Base-by-base conservation (phyloP, 2,113 vertebrate species). In the Pachypanchax playfairii region DNA sequence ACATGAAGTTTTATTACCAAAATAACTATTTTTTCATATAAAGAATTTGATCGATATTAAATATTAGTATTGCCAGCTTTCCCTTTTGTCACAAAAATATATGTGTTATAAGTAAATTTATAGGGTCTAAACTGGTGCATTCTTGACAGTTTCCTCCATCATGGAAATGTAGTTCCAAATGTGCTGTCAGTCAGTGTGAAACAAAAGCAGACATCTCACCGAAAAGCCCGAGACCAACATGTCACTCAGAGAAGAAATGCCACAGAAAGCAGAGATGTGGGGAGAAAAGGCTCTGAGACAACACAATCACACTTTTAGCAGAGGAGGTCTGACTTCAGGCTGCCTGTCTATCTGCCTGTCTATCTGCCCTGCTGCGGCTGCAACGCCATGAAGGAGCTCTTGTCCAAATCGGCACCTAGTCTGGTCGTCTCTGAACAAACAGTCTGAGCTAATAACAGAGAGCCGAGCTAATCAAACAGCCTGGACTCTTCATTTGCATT, bases 401-500 rank as follows among this genome's bases (percentile, higher is more conserved):
- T 70, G 69, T 81, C 67, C 73, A 47, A 60, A 51, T 75, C 81
- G 60, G 52, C 77, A 47, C 61, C 64, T 71, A 38, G 65, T 33
- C 65, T 58, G 14, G 52, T 66, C 76, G 62, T 68, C 61, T 66
- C 64, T 73, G 64, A 80, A 42, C 65, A 72, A 77, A 75, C 69
- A 83, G 60, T 54, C 75, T 48, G 48, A 59, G 68, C 71, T 46
- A 85, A 88, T 88, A 88, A 87, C 80, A 68, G 79, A 67, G 63
- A 24, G 60, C 53, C 55, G 67, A 43, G 72, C 80, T 77, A 65
- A 84, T 83, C 78, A 84, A 82, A 69, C 65, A 83, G 79, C 52
- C 70, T 56, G 62, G 74, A 60, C 47, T 52, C 75, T 85, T 87
- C 76, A 87, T 91, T 91, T 80, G 82, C 83, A 90, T 89, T 70